Base-by-base conservation (phyloP, 1,140 invertebrate genomes). In the Lepidurus apus region DNA sequence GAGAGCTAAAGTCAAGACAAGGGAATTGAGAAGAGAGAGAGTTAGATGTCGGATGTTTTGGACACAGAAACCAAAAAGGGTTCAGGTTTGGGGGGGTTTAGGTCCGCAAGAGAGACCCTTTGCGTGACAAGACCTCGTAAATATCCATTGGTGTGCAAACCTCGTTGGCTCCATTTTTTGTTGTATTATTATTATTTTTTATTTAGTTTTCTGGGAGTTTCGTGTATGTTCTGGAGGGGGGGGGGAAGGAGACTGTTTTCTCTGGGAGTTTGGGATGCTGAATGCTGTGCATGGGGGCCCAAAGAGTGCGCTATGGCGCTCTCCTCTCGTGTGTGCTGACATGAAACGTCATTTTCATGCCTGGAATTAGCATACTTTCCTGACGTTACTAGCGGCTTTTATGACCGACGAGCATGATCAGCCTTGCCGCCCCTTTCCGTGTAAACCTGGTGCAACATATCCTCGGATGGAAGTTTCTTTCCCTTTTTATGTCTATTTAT, bases 301-400 rank as follows among this genome's bases (percentile, higher is more conserved):
- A 65, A 65, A 65, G 53, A 65, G 53, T 65, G 53, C 53, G 53
- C 17, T 65, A 65, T 65, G 53, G 53, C 13, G 13, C 53, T 65
- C 53, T 65, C 17, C 21, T 65, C 53, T 65, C 53, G 53, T 65
- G 53, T 65, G 53, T 65, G 53, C 53, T 65, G 53, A 65, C 53
- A 65, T 65, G 53, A 65, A 65, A 65, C 53, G 53, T 65, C 53
- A 65, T 65, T 65, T 65, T 65, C 53, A 65, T 65, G 53, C 53
- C 53, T 65, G 53, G 53, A 65, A 65, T 65, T 65, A 65, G 53
- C 53, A 65, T 65, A 65, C 53, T 65, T 65, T 65, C 53, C n/a
- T 65, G 53, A 65, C 53, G 17, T 65, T 65, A 65, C 53, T 65
- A 65, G 53, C 53, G 53, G 53, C 53, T 65, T 65, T 65, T 65